Evolutionary conservation across 2,888 invertebrate genomes (phyloP).

Genomic region (Dolichopus griseipennis): DNA sequence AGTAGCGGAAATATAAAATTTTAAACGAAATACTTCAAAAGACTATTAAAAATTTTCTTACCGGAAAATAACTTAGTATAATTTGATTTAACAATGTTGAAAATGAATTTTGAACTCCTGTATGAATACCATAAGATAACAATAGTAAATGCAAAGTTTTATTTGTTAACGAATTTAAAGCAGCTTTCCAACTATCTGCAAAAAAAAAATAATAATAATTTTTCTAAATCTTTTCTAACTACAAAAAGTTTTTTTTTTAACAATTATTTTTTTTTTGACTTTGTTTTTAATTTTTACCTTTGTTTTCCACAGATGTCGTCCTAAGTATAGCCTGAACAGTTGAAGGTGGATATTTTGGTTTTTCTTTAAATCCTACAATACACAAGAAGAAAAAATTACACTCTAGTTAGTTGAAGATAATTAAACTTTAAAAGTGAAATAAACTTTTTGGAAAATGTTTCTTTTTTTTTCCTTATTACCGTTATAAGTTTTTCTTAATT

Average conservation of each 20-base stretch:
- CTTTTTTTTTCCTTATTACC: no score
- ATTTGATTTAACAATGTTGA: conserved; percentile 53
- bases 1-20: no score
- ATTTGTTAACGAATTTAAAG: conserved; percentile 44
- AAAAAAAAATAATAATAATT: background rate
- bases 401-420: no score
- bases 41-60: conserved; percentile 25
- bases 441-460: no score
- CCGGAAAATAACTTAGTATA: conserved; percentile 42
- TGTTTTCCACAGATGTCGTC: conserved; percentile 17
- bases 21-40: background rate
- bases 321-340: conserved; percentile 45
- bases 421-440: no score
- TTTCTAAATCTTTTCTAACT: background rate
- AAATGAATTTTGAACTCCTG: conserved; percentile 64
- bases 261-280: background rate
- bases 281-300: background rate
- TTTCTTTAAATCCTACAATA: conserved; percentile 44
- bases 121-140: conserved; percentile 58
- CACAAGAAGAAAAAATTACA: background rate
- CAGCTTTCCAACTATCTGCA: background rate
- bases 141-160: conserved; percentile 50
- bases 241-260: background rate
- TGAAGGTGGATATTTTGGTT: conserved; percentile 49
- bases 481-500: no score